Conservation (phyloP, 2,113 vertebrate genomes). For the Colaptes auratus region DNA sequence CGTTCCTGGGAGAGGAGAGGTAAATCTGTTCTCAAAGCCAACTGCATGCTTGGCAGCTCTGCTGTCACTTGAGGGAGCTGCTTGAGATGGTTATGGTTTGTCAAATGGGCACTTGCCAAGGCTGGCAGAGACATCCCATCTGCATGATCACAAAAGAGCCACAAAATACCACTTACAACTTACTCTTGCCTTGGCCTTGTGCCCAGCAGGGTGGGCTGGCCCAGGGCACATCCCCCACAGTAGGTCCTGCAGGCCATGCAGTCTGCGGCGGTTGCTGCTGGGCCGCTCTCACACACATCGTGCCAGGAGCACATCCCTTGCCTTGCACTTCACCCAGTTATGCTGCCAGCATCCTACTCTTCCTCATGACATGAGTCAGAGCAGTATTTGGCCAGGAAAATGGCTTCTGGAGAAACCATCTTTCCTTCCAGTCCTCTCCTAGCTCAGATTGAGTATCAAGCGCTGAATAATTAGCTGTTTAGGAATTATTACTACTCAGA, state of each 20-base stretch:
- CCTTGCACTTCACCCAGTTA: not conserved
- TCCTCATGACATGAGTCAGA: not conserved
- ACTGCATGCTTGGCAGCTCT: not conserved
- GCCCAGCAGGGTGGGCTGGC: rapidly evolving
- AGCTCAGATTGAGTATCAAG: not conserved
- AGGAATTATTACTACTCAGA: not conserved
- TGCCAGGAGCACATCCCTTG: not conserved
- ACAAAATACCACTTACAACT: not conserved
- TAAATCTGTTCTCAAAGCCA: not conserved
- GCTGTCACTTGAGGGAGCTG: not conserved
- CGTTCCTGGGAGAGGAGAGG: not conserved
- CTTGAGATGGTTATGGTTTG: not conserved
- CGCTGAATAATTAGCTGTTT: not conserved
- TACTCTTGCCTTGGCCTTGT: not conserved
- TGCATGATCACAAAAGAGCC: not conserved
- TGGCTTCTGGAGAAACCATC: not conserved
- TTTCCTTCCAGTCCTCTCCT: not conserved
- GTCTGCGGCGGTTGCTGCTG: rapidly evolving
- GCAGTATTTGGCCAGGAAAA: constrained; percentile 29
- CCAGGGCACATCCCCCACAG: not conserved
- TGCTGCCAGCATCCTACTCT: not conserved
- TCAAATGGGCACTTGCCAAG: not conserved
- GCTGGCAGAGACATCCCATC: constrained; percentile 5
- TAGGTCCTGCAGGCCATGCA: rapidly evolving
- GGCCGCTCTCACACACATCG: not conserved